Percentiles rank a stretch among this genome's conserved stretches.
Evolutionary conservation across 2,888 invertebrate species (phyloP).

Genomic region (Coleophora flavipennella): DNA sequence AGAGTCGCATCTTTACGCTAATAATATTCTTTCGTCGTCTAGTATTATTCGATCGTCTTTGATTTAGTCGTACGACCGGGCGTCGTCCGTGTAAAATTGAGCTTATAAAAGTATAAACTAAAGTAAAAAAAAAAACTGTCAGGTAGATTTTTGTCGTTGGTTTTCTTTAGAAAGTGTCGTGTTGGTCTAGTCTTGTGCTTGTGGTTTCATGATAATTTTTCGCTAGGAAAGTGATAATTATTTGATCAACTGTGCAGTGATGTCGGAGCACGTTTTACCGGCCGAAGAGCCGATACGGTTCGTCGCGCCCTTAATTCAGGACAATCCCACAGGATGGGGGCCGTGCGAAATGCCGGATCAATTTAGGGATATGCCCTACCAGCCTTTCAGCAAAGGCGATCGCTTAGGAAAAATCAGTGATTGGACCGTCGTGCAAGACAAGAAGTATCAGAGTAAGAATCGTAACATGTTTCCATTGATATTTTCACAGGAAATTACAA

Average conservation of each 20-base stretch:
- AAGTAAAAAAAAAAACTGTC: too few relatives aligned
- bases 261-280: slow-evolving; percentile 68
- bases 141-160: neutral
- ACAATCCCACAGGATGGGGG: slow-evolving; percentile 96
- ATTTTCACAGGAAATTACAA: neutral
- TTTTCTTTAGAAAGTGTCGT: slow-evolving; percentile 34
- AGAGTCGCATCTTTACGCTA: too few relatives aligned
- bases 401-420: slow-evolving; percentile 99
- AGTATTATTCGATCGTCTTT: too few relatives aligned
- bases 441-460: slow-evolving; percentile 90
- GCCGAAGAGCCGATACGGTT: slow-evolving; percentile 78
- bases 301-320: slow-evolving; percentile 81
- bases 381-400: slow-evolving; percentile 99
- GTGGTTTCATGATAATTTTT: slow-evolving; percentile 23
- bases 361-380: slow-evolving; percentile 97
- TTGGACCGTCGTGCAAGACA: slow-evolving; percentile 97
- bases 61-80: too few relatives aligned
- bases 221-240: slow-evolving; percentile 15
- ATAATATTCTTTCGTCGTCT: too few relatives aligned
- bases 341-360: slow-evolving; percentile 95
- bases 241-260: slow-evolving; percentile 22
- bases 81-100: too few relatives aligned
- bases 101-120: too few relatives aligned
- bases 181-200: slow-evolving; percentile 53
- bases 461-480: neutral